Base-by-base conservation (phyloP, 37 sponge, comb jelly and placozoan genomes). In the Theonella swinhoei region DNA sequence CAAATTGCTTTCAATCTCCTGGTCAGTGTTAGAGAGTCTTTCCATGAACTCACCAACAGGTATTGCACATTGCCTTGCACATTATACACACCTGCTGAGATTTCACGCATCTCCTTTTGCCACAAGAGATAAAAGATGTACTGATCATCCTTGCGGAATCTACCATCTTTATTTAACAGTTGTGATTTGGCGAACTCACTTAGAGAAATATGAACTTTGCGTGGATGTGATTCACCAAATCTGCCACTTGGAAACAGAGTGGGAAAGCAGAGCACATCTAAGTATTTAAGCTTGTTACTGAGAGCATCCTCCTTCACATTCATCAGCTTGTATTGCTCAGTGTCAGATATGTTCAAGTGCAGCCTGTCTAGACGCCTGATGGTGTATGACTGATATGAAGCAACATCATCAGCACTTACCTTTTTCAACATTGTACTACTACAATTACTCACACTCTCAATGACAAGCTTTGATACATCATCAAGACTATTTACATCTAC, bases 221-320 rank as follows among this genome's bases (percentile, higher is more conserved):
- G 79, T 1, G 79, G 68, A 65, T 91, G 92, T 28, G 39, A 74
- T 70, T 87, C 62, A 0, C 91, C 91, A 86, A 82, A 91, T n/a
- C 29, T 35, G 1, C 91, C 86, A 54, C 34, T 40, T 4, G 91
- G 91, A 30, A 81, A 90, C 29, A 90, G 58, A 9, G 14, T 22
- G 3, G 83, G 87, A 70, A 91, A 90, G 58, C 82, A 82, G 73
- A 82, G 70, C 1, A 82, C 82, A 71, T 82, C 73, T 31, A 82
- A 59, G 32, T 71, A 28, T 28, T 83, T 31, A 42, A 72, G 89
- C 11, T 78, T 47, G 40, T 78, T 83, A 68, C 77, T 39, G 20
- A 88, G 32, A 23, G 76, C 73, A 43, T 80, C n/a, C n/a, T n/a
- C n/a, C n/a, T n/a, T n/a, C n/a, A n/a, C n/a, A n/a, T n/a, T n/a